These are phyloP conservation scores for Cephus pygmeus DNA, from an alignment of 2,888 invertebrate species.

Conservation along the genomic window DNA sequence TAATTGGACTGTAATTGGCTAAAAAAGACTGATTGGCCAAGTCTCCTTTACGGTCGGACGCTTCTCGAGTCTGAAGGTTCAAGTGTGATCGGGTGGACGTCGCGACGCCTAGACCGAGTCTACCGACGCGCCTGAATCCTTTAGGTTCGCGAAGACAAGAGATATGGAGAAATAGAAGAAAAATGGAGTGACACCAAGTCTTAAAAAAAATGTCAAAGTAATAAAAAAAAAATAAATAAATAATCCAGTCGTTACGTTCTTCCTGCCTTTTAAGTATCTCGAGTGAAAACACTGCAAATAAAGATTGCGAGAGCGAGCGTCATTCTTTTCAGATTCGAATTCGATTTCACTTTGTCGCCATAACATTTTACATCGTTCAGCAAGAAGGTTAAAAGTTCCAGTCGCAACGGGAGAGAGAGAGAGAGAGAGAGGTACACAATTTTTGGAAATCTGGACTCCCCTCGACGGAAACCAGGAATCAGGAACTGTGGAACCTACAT, in stretches of 20 bases:
- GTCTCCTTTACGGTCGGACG: slow-evolving; percentile 1
- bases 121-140: no score
- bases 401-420: slow-evolving; percentile 1
- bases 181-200: neutral
- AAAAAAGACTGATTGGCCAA: slow-evolving; percentile 19
- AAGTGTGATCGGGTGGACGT: no score
- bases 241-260: no score
- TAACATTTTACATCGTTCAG: neutral
- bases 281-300: no score
- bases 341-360: neutral
- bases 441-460: slow-evolving; percentile 24
- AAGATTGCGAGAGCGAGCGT: no score
- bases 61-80: neutral
- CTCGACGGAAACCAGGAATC: neutral
- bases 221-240: no score
- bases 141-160: no score
- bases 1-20: slow-evolving; percentile 43
- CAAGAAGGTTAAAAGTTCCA: neutral
- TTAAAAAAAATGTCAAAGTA: no score
- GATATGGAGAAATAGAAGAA: neutral
- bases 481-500: neutral
- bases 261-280: no score
- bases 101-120: no score
- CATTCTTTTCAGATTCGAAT: neutral
- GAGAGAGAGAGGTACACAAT: slow-evolving; percentile 15